Evolutionary conservation across 1,140 invertebrate species (phyloP).

Genomic region (Microplitis mediator): DNA sequence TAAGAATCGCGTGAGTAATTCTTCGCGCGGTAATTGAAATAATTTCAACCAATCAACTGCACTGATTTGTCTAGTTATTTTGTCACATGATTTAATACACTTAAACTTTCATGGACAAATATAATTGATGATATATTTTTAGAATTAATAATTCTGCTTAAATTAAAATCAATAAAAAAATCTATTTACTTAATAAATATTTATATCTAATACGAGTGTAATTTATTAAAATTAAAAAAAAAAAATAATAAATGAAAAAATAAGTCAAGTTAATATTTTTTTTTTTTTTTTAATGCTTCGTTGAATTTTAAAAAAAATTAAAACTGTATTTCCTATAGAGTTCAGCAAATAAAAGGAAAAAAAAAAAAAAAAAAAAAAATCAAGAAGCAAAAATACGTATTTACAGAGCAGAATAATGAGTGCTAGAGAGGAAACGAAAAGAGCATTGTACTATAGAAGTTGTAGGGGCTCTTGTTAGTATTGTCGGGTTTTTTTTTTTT

Average conservation of each 20-base stretch:
- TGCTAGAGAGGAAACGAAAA: conserved; percentile 12
- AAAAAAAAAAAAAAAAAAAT: background rate
- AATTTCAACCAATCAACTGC: conserved; percentile 32
- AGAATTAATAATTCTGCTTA: background rate
- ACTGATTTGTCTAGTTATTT: conserved; percentile 26
- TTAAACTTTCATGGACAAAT: background rate
- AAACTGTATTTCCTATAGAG: no score
- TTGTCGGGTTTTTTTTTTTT: conserved; percentile 1
- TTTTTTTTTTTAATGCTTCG: no score
- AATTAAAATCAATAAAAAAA: background rate
- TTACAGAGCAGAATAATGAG: conserved; percentile 22
- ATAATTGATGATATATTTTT: background rate
- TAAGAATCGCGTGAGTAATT: conserved; percentile 33
- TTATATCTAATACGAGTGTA: no score
- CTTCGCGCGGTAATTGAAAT: conserved; percentile 30
- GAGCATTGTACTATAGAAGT: background rate
- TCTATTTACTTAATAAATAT: background rate
- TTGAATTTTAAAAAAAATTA: no score
- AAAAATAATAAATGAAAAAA: background rate
- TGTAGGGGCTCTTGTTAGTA: background rate
- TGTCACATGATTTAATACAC: conserved; percentile 2
- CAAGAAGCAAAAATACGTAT: conserved; percentile 14
- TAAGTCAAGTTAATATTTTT: no score
- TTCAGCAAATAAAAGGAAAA: background rate
- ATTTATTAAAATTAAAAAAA: no score